Evolutionary conservation across 2,888 invertebrate genomes (phyloP), one percentile per base, ranked within the genome.

Genomic region (Hypomecis atomaria): DNA sequence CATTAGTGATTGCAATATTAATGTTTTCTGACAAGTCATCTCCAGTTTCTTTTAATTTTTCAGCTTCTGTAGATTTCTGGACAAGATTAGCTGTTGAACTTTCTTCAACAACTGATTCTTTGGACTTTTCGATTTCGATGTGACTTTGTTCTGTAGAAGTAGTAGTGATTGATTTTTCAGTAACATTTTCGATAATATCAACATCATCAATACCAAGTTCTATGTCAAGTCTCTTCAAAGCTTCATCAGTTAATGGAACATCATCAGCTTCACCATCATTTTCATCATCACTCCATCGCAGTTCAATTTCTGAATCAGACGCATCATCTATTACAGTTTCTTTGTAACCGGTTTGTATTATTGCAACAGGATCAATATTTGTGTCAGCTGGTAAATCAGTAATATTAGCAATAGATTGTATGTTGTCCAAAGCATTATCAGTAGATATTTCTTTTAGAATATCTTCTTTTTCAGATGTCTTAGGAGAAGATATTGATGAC

Each of bases 221-320:
- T 44, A 47, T 8, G 36, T 55, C 47, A 23, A 47, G 44, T 40
- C 5, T 38, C 40, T 65, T 53, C 13, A 65, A 38, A 10, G 53
- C 60, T 44, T 60, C 42, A 13, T 65, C 60, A 53, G 33, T 54
- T 10, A 58, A 54, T 4, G 65, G 42, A 0, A 6, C 23, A 38
- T 6, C 34, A 42, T 40, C 13, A 5, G 13, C 5, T 59, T 42
- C 54, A 59, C 54, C 34, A 49, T 52, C 50, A 44, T 56, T 52
- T 10, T 65, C 65, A 63, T 65, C 62, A 23, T 68, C 68, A 7
- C 66, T 62, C 66, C 66, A 71, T 9, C 11, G 55, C 4, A 68
- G 23, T 53, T 48, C 50, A 3, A 71, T 4, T 44, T 70, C 62
- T n/a, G 50, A 34, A 0, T 62, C 62, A 10, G 58, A 57, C 34